phyloP scores from a whole-genome alignment of 1,140 invertebrate genomes.

The Drosophila tsacasi region DNA sequence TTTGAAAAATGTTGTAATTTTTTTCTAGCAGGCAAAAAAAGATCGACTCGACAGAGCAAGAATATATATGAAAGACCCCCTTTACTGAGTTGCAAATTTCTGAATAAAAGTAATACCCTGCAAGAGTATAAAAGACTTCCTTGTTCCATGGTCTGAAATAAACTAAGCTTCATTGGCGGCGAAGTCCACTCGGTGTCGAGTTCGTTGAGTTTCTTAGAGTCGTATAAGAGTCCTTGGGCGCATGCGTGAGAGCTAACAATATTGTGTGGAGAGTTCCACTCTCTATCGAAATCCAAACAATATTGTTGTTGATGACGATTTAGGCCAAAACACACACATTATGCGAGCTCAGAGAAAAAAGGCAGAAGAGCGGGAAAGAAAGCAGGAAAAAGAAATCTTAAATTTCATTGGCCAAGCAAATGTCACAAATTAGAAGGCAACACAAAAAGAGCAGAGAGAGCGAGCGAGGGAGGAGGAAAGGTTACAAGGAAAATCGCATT shows the following conservation, averaged over 20 bases:
- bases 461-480: not conserved
- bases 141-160: conserved; percentile 23
- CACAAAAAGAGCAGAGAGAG: not conserved
- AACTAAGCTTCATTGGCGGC: conserved; percentile 22
- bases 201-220: conserved; percentile 32
- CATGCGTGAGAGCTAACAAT: conserved; percentile 13
- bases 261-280: conserved; percentile 26
- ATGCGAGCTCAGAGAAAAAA: conserved; percentile 25
- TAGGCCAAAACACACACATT: conserved; percentile 30
- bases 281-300: conserved; percentile 15
- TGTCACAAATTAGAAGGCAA: conserved; percentile 52
- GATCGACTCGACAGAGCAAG: too few species aligned
- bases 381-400: conserved; percentile 37
- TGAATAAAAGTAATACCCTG: not conserved
- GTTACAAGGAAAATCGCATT: conserved; percentile 14
- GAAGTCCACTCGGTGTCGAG: not conserved
- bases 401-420: conserved; percentile 70
- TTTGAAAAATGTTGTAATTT: too few species aligned
- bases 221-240: conserved; percentile 33
- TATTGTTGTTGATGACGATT: conserved; percentile 43
- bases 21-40: too few species aligned
- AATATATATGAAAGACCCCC: too few species aligned
- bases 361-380: conserved; percentile 19
- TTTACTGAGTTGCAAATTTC: too few species aligned
- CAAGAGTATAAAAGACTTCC: not conserved